Evolutionary conservation across 2,113 vertebrate species (phyloP), one percentile per base, ranked within the genome.

Genomic region (Polypterus senegalus): DNA sequence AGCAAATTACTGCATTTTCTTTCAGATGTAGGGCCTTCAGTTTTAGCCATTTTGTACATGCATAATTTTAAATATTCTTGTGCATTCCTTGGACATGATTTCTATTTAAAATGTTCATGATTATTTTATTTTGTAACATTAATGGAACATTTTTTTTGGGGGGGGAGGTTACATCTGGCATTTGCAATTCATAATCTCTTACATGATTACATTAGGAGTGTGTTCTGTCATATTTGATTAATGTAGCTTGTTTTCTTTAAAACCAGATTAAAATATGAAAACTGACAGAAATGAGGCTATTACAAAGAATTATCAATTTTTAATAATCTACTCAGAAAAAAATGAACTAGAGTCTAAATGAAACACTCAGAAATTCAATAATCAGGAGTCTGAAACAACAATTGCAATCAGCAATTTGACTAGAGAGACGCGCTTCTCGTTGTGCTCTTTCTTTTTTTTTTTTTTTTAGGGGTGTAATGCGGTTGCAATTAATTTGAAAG

Each of bases 191-290:
- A 91, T 93, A 92, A 90, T 92, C 86, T 87, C 81, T 76, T 82
- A 83, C 76, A 80, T 91, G 91, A 92, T 91, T 89, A 92, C 92
- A 92, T 94, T 94, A 97, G 89, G 89, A 88, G 89, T 81, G 79
- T 88, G 88, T 89, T 91, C 92, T 92, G 92, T 97, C 94, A 91
- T 88, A 86, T 83, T 83, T 92, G 91, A 97, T 97, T 91, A 94
- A 96, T 93, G 91, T 82, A 71, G 84, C 78, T 77, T 92, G 90
- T 94, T 94, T 94, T 93, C 81, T 67, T 81, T 88, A 89, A 92
- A 95, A 92, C 88, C 81, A 74, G 72, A 88, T 82, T 86, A 83
- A 83, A 83, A 88, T 92, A 91, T 95, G 84, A 80, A 83, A 90
- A 91, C 86, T 87, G 91, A 94, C 92, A 93, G 88, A 91, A 91